These are phyloP conservation scores for Mus spicilegus DNA, from an alignment of 2,113 vertebrate genomes.

Conservation along the genomic window DNA sequence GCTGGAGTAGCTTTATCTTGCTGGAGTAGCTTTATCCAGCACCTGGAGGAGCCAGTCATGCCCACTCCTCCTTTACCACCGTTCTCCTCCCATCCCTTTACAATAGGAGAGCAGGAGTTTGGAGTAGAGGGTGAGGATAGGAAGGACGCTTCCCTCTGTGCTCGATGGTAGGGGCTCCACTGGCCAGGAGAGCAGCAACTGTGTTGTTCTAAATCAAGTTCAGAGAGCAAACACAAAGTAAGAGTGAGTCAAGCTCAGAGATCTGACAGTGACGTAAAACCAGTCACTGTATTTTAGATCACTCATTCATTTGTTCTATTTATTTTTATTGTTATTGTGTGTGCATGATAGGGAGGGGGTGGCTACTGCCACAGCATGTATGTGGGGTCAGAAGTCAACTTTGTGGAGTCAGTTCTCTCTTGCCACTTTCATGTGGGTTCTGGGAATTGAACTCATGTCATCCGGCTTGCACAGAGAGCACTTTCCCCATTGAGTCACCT, in stretches of 20 bases:
- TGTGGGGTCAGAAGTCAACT: not conserved
- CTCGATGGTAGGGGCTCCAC: not conserved
- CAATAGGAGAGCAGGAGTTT: not conserved
- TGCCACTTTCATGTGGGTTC: not conserved
- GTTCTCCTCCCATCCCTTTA: not conserved
- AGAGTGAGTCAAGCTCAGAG: not conserved
- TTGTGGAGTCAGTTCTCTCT: not conserved
- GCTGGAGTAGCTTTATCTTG: not conserved
- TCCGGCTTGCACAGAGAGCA: not conserved
- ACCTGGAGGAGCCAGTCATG: not conserved
- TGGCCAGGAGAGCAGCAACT: not conserved
- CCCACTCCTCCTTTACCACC: not conserved
- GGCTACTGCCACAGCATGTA: not conserved
- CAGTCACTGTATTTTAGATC: not conserved
- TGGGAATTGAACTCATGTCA: not conserved
- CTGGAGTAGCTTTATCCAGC: not conserved
- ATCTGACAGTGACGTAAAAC: not conserved
- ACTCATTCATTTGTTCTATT: not conserved
- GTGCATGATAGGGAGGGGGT: not conserved
- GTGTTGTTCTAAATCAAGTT: not conserved
- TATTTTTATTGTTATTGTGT: not conserved
- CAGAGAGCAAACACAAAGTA: not conserved
- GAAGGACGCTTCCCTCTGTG: not conserved
- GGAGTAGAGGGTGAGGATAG: not conserved
- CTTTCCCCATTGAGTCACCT: not conserved